Percentiles rank a stretch among this genome's conserved stretches.
phyloP scores from a whole-genome alignment of 2,797 vertebrate genomes.

The Poliocrania exsul region DNA sequence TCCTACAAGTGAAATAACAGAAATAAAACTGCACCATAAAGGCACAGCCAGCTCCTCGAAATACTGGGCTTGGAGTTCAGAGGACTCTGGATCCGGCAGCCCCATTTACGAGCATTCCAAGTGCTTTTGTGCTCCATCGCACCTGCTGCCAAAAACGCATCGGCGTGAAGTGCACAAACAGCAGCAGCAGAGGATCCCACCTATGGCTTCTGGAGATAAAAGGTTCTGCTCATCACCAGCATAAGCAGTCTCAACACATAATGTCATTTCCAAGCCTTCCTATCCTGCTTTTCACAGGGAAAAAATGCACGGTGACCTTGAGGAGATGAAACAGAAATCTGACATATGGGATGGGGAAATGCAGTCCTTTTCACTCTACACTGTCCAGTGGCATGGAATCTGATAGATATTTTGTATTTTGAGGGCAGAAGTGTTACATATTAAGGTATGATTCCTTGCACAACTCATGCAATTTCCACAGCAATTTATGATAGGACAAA shows the following conservation, averaged over 20 bases:
- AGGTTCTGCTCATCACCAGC: neutral
- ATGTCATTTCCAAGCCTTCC: rapidly evolving
- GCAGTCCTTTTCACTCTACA: neutral
- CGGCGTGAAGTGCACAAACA: rapidly evolving
- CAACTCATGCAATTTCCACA: constrained; percentile 69
- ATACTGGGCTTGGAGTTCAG: rapidly evolving
- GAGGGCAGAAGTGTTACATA: constrained; percentile 40
- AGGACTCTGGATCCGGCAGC: rapidly evolving
- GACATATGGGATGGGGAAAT: neutral
- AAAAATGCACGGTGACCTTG: neutral
- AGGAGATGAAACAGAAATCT: neutral
- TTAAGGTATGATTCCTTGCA: constrained; percentile 3
- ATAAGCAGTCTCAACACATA: neutral
- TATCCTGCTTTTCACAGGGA: neutral
- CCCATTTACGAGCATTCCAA: neutral
- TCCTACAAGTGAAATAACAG: neutral
- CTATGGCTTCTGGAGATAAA: neutral
- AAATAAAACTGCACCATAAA: neutral
- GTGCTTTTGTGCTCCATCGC: neutral
- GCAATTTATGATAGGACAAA: constrained; percentile 72
- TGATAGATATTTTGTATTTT: neutral
- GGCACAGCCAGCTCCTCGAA: neutral
- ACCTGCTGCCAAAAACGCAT: rapidly evolving
- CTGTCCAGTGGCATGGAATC: neutral
- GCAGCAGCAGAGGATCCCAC: neutral